Evolutionary conservation across 2,888 invertebrate species (phyloP), one percentile per base, ranked within the genome.

Genomic region (Hoplodrina blanda): DNA sequence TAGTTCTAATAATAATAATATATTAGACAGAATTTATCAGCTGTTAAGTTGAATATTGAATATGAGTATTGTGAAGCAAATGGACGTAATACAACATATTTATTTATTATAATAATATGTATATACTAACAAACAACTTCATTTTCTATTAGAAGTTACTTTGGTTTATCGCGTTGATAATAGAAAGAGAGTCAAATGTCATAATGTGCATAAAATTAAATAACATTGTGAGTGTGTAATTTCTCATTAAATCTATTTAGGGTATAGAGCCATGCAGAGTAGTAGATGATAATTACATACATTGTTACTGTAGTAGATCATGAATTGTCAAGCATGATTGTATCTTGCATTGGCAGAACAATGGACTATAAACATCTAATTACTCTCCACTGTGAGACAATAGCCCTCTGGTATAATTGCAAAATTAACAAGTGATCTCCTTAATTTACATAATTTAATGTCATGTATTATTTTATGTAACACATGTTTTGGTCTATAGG

Each of bases 311-410:
- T 44, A 73, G 62, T 62, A 52, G 61, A 65, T 75, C 64, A 76
- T 82, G 79, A 83, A 82, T 77, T 61, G 71, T 83, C 70, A 69
- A 62, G 60, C 68, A 65, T 61, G 59, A 70, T 76, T 71, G 66
- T 82, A 74, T 76, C 68, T 80, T 80, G 68, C 55, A 63, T 67
- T 69, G 68, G 63, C 73, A 64, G 77, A 86, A 91, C 90, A 90
- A 91, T 91, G 80, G 87, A 55, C 82, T 81, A 87, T 90, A 87
- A 90, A 87, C 83, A 75, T 82, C 70, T 86, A 89, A 90, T 88
- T 87, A 81, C 64, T 71, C 62, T 76, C 59, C 72, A 78, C 73
- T 75, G 68, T 81, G 78, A 82, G 85, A 90, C 88, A 87, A 90
- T 88, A 73, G 87, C 66, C 55, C 66, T 85, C 50, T 56, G 30